A percentile compares a stretch with the other conserved stretches of the same genome.
These are phyloP conservation scores for Sparidentex hasta DNA, from an alignment of 2,797 vertebrate species.

Conservation along the genomic window DNA sequence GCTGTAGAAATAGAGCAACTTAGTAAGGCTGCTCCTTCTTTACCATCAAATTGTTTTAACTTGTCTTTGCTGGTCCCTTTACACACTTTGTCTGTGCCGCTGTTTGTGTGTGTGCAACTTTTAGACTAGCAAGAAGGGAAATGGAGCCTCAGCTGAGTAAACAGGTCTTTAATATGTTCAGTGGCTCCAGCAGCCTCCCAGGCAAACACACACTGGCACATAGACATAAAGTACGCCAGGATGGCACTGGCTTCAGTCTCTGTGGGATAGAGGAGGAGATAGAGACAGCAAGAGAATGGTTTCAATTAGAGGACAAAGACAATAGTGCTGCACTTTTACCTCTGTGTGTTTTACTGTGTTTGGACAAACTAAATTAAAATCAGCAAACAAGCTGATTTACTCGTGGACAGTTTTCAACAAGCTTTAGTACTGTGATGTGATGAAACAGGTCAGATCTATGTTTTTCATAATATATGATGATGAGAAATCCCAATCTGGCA, in stretches of 20 bases:
- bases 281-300: constrained; percentile 47
- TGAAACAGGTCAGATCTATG: constrained; percentile 6
- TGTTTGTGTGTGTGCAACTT: constrained; percentile 58
- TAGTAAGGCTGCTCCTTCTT: constrained; percentile 40
- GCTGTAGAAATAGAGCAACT: constrained; percentile 64
- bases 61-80: constrained; percentile 62
- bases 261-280: constrained; percentile 48
- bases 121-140: constrained; percentile 66
- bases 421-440: neutral
- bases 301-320: constrained; percentile 63
- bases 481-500: constrained; percentile 10
- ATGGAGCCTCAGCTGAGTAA: constrained; percentile 85
- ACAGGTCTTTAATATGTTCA: constrained; percentile 88
- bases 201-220: constrained; percentile 68
- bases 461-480: neutral
- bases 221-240: constrained; percentile 57
- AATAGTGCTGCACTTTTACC: constrained; percentile 33
- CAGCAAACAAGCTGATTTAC: constrained; percentile 21
- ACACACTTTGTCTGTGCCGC: constrained; percentile 11
- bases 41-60: constrained; percentile 64
- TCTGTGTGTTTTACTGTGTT: constrained; percentile 26
- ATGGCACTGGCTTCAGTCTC: constrained; percentile 64
- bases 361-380: constrained; percentile 29
- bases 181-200: constrained; percentile 75
- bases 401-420: neutral